Conservation (phyloP, 2,797 vertebrate species). For the Arrhamphus sclerolepis region DNA sequence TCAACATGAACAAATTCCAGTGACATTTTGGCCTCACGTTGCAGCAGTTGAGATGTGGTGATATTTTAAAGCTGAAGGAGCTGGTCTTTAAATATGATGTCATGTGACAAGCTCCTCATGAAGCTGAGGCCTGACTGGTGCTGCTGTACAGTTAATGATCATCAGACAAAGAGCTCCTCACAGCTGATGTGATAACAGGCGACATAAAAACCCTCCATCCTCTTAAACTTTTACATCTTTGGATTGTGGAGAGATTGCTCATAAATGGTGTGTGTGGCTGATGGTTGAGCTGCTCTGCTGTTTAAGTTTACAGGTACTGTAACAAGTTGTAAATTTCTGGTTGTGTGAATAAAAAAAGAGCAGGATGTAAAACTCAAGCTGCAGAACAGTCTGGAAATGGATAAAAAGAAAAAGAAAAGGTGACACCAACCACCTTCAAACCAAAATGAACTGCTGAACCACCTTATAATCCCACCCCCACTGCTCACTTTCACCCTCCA, state of each 20-base stretch:
- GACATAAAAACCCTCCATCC: conserved; percentile 60
- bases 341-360: conserved; percentile 33
- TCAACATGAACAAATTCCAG: conserved; percentile 39
- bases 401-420: conserved; percentile 1
- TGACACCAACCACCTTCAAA: neutral
- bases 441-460: neutral
- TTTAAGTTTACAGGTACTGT: conserved; percentile 42
- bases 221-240: conserved; percentile 61
- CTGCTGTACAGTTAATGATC: conserved; percentile 19
- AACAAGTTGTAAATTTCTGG: conserved; percentile 20
- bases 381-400: conserved; percentile 8
- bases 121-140: conserved; percentile 36
- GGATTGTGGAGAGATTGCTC: conserved; percentile 26
- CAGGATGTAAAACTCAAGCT: conserved; percentile 31
- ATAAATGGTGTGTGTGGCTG: conserved; percentile 54
- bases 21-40: conserved; percentile 41
- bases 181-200: conserved; percentile 27
- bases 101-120: conserved; percentile 57
- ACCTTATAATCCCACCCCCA: conserved; percentile 67
- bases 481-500: conserved; percentile 71
- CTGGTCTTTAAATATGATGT: conserved; percentile 49
- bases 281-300: conserved; percentile 17
- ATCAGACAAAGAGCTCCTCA: conserved; percentile 12
- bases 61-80: conserved; percentile 47
- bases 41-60: conserved; percentile 40